phyloP scores from a whole-genome alignment of 2,797 vertebrate genomes.

The Martes flavigula region DNA sequence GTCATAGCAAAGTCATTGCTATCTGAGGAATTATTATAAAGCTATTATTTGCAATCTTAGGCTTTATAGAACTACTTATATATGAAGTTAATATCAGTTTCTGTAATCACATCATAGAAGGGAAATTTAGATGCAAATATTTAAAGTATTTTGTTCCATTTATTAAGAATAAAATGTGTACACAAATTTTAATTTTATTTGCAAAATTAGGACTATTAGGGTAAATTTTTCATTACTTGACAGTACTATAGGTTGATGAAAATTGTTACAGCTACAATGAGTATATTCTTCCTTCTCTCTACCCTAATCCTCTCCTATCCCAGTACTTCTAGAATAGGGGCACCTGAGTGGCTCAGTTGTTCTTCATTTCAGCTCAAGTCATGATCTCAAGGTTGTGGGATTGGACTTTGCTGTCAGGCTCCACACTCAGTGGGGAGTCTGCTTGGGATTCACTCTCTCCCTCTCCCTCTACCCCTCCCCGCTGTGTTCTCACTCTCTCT shows the following conservation, averaged over 20 bases:
- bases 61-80: constrained; percentile 73
- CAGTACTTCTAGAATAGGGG: neutral
- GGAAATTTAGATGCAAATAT: neutral
- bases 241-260: neutral
- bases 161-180: neutral
- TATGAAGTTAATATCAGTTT: constrained; percentile 29
- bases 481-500: too few species aligned
- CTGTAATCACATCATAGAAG: neutral
- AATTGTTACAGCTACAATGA: neutral
- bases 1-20: constrained; percentile 75
- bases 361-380: neutral
- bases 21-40: constrained; percentile 80
- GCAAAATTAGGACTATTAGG: neutral
- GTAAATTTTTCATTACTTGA: neutral
- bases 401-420: neutral
- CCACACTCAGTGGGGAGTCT: neutral
- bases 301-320: neutral
- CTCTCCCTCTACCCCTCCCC: too few species aligned
- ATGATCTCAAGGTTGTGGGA: neutral
- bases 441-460: neutral
- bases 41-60: constrained; percentile 66
- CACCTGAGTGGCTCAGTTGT: neutral
- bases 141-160: neutral
- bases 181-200: neutral
- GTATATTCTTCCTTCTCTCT: neutral